phyloP scores from a whole-genome alignment of 1,140 invertebrate species.

The Campoletis sonorensis region DNA sequence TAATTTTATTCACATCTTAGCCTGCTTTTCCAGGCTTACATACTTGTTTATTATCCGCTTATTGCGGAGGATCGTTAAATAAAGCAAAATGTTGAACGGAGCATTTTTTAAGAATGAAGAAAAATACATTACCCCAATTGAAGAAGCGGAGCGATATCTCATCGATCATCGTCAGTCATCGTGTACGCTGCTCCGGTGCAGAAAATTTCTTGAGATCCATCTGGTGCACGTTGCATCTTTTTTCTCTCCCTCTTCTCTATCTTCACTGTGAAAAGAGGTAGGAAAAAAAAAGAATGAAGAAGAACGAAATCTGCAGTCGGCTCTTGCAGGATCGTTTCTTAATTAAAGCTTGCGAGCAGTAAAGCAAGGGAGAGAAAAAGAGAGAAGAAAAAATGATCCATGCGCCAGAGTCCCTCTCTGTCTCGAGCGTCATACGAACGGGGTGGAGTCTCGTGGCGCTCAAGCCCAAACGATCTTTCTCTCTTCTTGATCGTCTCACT shows the following conservation, averaged over 20 bases:
- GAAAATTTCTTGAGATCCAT: constrained; percentile 40
- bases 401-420: constrained; percentile 35
- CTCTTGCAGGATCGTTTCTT: constrained; percentile 64
- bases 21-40: neutral
- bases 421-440: constrained; percentile 45
- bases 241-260: constrained; percentile 15
- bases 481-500: constrained; percentile 33
- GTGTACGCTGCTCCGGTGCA: constrained; percentile 15
- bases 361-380: constrained; percentile 28
- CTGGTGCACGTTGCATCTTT: constrained; percentile 31
- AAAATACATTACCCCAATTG: constrained; percentile 48
- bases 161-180: constrained; percentile 72
- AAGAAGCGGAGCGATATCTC: constrained; percentile 52
- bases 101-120: constrained; percentile 19
- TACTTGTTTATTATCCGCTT: neutral
- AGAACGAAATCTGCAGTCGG: constrained; percentile 54
- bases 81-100: constrained; percentile 49
- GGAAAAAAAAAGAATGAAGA: constrained; percentile 6
- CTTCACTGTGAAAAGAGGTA: neutral
- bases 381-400: constrained; percentile 36
- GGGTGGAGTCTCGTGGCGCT: constrained; percentile 45
- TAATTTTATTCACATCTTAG: neutral
- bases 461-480: constrained; percentile 45
- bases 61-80: too few species aligned
- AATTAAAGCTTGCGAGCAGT: constrained; percentile 65